Conservation (phyloP, 2,888 invertebrate genomes). For the Sipha maydis region DNA sequence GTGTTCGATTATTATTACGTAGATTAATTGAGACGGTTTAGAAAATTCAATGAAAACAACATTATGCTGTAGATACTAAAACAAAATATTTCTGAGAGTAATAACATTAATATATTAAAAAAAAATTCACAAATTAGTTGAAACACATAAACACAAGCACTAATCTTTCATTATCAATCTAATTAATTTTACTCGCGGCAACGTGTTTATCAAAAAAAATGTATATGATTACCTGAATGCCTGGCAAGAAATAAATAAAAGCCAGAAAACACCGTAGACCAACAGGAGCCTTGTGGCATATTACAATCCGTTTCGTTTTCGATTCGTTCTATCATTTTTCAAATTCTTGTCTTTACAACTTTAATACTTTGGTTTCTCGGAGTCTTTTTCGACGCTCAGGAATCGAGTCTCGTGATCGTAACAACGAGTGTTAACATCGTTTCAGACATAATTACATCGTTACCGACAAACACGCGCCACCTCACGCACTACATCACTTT, state of each 20-base stretch:
- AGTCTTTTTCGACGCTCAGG: constrained; percentile 33
- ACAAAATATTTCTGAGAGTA: neutral
- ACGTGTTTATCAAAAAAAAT: constrained; percentile 37
- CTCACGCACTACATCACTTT: constrained; percentile 45
- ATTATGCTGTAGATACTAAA: neutral
- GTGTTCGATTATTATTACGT: neutral
- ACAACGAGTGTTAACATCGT: constrained; percentile 42
- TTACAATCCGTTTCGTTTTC: constrained; percentile 57
- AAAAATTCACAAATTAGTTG: neutral
- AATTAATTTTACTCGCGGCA: constrained; percentile 24
- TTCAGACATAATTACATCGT: constrained; percentile 34
- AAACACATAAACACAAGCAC: neutral
- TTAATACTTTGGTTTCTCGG: neutral
- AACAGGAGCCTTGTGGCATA: constrained; percentile 57
- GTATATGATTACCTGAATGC: constrained; percentile 71
- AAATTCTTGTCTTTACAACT: constrained; percentile 24
- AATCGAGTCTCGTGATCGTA: constrained; percentile 39
- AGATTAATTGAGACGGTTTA: neutral
- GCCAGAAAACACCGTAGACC: constrained; percentile 62
- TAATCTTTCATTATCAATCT: constrained; percentile 2
- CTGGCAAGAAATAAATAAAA: constrained; percentile 71
- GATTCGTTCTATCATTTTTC: constrained; percentile 27
- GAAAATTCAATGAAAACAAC: constrained; percentile 18
- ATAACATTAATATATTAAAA: neutral
- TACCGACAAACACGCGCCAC: constrained; percentile 35